Percentiles rank a stretch among this genome's conserved stretches.
Conservation (phyloP, 1,140 invertebrate species). For the Heliconius congener region DNA sequence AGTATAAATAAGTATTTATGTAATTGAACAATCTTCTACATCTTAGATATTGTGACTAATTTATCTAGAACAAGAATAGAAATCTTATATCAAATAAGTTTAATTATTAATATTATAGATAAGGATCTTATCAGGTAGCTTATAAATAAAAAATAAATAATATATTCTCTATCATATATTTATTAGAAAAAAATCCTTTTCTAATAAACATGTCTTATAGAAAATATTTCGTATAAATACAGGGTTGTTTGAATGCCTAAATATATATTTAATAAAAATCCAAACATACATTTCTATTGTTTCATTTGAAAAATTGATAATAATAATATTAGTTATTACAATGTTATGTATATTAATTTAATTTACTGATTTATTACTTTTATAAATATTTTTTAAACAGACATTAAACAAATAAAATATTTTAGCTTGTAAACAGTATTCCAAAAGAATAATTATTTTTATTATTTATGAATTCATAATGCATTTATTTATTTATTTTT, state of each 20-base stretch:
- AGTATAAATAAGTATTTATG: constrained; percentile 13
- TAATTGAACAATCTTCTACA: constrained; percentile 16
- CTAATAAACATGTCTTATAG: constrained; percentile 1
- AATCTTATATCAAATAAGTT: neutral
- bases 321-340: neutral
- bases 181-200: constrained; percentile 4
- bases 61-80: neutral
- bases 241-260: constrained; percentile 11
- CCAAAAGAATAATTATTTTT: no score
- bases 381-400: no score
- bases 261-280: constrained; percentile 2
- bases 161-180: constrained; percentile 1
- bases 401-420: no score
- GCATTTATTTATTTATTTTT: no score
- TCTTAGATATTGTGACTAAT: constrained; percentile 10
- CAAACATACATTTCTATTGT: constrained; percentile 18
- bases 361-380: no score
- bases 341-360: no score
- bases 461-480: no score
- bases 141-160: neutral
- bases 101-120: neutral
- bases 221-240: constrained; percentile 13
- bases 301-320: constrained; percentile 20
- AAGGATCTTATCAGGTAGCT: neutral
- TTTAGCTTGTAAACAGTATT: no score